Conservation (phyloP, 2,888 invertebrate genomes). For the Drosophila limbata region DNA sequence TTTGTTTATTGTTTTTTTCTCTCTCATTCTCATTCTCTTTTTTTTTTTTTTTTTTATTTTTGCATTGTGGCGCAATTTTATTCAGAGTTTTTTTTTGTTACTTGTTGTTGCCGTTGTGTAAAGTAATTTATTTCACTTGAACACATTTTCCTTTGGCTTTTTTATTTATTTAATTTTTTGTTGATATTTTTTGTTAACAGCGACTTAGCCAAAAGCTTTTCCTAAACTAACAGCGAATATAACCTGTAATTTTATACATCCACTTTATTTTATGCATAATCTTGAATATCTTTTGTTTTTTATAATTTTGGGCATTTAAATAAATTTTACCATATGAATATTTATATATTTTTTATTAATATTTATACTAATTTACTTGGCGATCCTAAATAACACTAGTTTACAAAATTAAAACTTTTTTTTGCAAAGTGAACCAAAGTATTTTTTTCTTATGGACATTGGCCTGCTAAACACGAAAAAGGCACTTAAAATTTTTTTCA, state of each 20-base stretch:
- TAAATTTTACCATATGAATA: not conserved
- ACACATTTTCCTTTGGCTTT: conserved; percentile 65
- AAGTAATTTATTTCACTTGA: conserved; percentile 81
- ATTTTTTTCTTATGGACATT: too few species aligned
- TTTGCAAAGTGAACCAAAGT: too few species aligned
- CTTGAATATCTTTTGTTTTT: not conserved
- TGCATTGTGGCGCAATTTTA: conserved; percentile 52
- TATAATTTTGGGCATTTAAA: not conserved
- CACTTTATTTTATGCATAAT: not conserved
- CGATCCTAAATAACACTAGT: too few species aligned
- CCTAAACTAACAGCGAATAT: not conserved
- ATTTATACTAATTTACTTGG: too few species aligned
- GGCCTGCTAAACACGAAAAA: too few species aligned
- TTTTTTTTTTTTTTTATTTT: conserved; percentile 44
- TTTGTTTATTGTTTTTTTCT: conserved; percentile 34
- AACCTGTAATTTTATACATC: not conserved
- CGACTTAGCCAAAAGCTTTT: conserved; percentile 47
- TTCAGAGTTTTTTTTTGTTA: conserved; percentile 11
- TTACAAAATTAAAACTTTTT: too few species aligned
- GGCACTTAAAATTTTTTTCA: too few species aligned
- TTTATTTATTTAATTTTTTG: conserved; percentile 15
- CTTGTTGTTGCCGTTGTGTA: conserved; percentile 44
- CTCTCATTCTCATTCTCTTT: conserved; percentile 24
- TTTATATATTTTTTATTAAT: not conserved
- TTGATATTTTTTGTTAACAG: conserved; percentile 33